Base-by-base conservation (phyloP, 2,888 invertebrate genomes). In the Cerastoderma edule region DNA sequence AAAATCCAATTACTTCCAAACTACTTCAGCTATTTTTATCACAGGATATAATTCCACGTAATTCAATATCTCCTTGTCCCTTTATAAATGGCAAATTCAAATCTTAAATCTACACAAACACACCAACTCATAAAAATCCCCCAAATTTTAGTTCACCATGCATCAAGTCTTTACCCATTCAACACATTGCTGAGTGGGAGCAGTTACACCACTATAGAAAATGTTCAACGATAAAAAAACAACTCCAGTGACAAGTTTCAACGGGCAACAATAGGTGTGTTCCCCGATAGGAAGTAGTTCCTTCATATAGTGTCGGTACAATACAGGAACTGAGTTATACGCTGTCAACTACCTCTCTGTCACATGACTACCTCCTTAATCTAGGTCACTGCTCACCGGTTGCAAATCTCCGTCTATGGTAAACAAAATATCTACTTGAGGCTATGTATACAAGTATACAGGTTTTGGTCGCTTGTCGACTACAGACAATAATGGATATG, bases 301-400 rank as follows among this genome's bases (percentile, higher is more conserved):
- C 60, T 50, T 50, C 27, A 22, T 35, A 60, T 39, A 64, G 50
- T 66, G 66, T 50, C 66, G 24, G 22, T 66, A 22, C 56, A 72
- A 72, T 72, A 72, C 72, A 72, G 77, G 72, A 73, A 78, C 73
- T 78, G 70, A 70, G 53, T 73, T 57, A 68, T 72, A 78, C 77
- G 35, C 64, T 78, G 77, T 78, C 77, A 78, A 64, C 67, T 67
- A 67, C 67, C 54, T 33, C n/a, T n/a, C 39, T 39, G 67, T 67
- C 67, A 67, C 67, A 67, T 67, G 67, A 67, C 67, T 67, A 28
- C 56, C 65, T 48, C 48, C 46, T 60, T 60, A 27, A 66, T 66
- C 66, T 66, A 66, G 66, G 66, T 66, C 66, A 66, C 50, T 50
- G 66, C 50, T 66, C 50, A 60, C 60, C 39, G 39, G 60, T 60